These are phyloP conservation scores for Scatophagus argus DNA, from an alignment of 2,113 vertebrate genomes.

Conservation along the genomic window DNA sequence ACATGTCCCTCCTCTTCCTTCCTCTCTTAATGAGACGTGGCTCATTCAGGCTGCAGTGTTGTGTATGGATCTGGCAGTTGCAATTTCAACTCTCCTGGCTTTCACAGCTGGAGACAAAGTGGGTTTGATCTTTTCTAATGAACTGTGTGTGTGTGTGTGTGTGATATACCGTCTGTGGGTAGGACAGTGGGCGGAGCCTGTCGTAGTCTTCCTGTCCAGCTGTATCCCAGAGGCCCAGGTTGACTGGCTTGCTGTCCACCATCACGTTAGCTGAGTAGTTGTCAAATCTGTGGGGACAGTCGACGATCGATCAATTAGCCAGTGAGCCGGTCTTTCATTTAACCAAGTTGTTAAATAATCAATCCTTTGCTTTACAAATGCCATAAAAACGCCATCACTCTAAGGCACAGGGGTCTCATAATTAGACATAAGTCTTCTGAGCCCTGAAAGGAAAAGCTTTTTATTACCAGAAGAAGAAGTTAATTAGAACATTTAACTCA, in stretches of 20 bases:
- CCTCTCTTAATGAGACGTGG: background rate
- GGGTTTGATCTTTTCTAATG: constrained; percentile 1
- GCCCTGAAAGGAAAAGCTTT: background rate
- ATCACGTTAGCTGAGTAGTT: constrained; percentile 79
- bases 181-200: constrained; percentile 78
- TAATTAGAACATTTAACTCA: too few relatives aligned
- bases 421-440: too few relatives aligned
- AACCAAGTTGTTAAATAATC: background rate
- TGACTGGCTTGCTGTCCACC: constrained; percentile 81
- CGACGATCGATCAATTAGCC: constrained; percentile 13
- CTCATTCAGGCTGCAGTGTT: background rate
- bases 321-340: background rate
- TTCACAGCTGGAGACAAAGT: background rate
- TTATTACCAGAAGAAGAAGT: background rate
- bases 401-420: background rate
- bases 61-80: background rate
- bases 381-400: background rate
- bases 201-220: constrained; percentile 80
- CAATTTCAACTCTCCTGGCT: background rate
- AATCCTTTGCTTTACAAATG: constrained; percentile 12
- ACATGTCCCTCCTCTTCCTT: background rate
- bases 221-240: constrained; percentile 81
- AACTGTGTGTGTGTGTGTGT: background rate
- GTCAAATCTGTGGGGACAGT: constrained; percentile 66
- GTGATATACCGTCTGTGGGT: constrained; percentile 77